Percentiles rank a stretch among this genome's conserved stretches.
These are phyloP conservation scores for Galerucella calmariensis DNA, from an alignment of 2,888 invertebrate genomes.

Conservation along the genomic window DNA sequence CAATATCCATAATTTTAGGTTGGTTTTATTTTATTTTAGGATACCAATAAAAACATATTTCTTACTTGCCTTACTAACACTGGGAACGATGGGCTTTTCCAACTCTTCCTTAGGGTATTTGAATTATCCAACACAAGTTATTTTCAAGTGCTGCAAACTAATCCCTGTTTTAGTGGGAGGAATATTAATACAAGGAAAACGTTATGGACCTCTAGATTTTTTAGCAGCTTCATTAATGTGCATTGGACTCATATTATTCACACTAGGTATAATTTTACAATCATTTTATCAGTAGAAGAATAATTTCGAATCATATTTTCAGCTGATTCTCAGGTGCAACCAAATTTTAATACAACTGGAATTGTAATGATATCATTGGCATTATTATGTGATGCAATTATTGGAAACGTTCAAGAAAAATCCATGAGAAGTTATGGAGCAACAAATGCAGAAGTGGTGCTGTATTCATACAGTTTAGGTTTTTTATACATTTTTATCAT, in stretches of 20 bases:
- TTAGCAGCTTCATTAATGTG: slow-evolving; percentile 88
- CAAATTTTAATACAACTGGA: slow-evolving; percentile 78
- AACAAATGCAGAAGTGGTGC: slow-evolving; percentile 89
- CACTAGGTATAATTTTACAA: slow-evolving; percentile 74
- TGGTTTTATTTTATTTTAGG: slow-evolving; percentile 64
- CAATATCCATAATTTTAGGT: not conserved
- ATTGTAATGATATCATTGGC: slow-evolving; percentile 85
- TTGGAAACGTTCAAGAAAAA: slow-evolving; percentile 97
- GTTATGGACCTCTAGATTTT: slow-evolving; percentile 86
- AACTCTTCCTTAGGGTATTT: slow-evolving; percentile 94
- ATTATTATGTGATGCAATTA: slow-evolving; percentile 91
- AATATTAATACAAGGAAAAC: slow-evolving; percentile 90
- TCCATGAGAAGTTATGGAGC: slow-evolving; percentile 87
- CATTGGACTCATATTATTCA: slow-evolving; percentile 89
- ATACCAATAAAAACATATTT: slow-evolving; percentile 86
- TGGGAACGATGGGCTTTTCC: slow-evolving; percentile 96
- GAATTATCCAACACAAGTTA: slow-evolving; percentile 97
- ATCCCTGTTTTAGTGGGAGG: slow-evolving; percentile 96
- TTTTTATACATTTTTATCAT: slow-evolving; percentile 82
- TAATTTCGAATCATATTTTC: slow-evolving; percentile 53
- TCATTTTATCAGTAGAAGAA: not conserved
- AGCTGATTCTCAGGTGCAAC: slow-evolving; percentile 80
- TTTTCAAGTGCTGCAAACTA: slow-evolving; percentile 97
- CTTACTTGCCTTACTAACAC: slow-evolving; percentile 84
- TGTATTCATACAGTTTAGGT: slow-evolving; percentile 92